Base-by-base conservation (phyloP, 1,140 invertebrate species). In the Eumaeus atala region DNA sequence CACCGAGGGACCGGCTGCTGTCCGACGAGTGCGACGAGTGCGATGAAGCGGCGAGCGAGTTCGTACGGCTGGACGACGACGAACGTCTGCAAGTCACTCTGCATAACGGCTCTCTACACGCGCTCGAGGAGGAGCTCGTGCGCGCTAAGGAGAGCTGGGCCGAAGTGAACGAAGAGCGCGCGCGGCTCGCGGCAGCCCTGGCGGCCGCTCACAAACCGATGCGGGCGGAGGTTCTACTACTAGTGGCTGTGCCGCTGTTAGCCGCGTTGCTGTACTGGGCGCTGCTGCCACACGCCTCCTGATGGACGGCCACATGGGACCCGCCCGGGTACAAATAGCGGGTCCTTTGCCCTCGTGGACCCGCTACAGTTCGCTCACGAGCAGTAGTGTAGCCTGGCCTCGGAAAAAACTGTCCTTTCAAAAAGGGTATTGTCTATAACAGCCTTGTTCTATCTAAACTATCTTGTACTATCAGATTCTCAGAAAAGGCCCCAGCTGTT, bases 281-380 rank as follows among this genome's bases (percentile, higher is more conserved):
- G n/a, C 10, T 59, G 62, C 70, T 80, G 64, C 84, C 82, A 10
- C 74, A 81, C 52, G 40, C 86, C 52, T 87, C 87, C 73, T 88
- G 87, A 88, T 88, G 64, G 58, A 88, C 87, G 67, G 87, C 87
- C 74, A 77, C 85, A 36, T 87, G 85, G 85, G 85, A 87, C 70
- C 87, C 87, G 44, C 87, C 87, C 58, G 82, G 82, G 54, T 83
- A 70, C 71, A 51, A 69, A 60, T 85, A 85, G 66, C 67, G 40
- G 17, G 11, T 1, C 5, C 34, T 35, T 35, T 2, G 35, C 35
- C n/a, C 3, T 2, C 2, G 21, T 6, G 21, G 21, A 28, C 21
- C 21, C 21, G 21, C 21, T 28, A 28, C 21, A 28, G 21, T 28
- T 28, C 6, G 56, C 59, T 59, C 49, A 40, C 59, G 56, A 51